A percentile compares a stretch with the other conserved stretches of the same genome.
phyloP scores from a whole-genome alignment of 1,140 invertebrate genomes.

The Tribolium castaneum region DNA sequence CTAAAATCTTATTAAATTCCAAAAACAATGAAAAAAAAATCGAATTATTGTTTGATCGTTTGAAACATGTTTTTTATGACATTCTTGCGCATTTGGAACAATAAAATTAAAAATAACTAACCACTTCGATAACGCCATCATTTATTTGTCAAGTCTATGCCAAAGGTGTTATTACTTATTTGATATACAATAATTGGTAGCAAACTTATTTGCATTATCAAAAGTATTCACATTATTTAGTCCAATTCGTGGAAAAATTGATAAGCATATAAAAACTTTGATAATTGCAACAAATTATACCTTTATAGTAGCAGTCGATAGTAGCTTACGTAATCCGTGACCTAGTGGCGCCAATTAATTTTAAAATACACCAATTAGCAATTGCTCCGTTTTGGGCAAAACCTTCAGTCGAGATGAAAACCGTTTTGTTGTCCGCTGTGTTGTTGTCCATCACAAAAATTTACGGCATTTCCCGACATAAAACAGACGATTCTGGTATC shows the following conservation, averaged over 20 bases:
- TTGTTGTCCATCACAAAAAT: background rate
- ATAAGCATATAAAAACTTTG: background rate
- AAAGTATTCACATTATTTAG: background rate
- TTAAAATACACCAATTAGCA: background rate
- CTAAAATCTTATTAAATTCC: no score
- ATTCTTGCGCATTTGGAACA: background rate
- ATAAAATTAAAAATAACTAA: background rate
- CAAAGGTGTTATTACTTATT: background rate
- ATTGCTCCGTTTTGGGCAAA: background rate
- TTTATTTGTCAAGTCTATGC: background rate
- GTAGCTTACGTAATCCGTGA: background rate
- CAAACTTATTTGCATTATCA: background rate
- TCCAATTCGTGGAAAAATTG: background rate
- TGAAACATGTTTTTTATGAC: no score
- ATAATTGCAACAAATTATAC: background rate
- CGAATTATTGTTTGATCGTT: no score
- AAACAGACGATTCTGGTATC: constrained; percentile 2
- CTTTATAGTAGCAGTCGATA: background rate
- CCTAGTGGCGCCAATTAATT: background rate
- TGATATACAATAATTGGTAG: background rate
- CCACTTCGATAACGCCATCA: background rate
- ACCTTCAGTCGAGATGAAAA: background rate
- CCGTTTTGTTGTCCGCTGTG: no score
- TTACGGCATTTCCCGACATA: constrained; percentile 23
- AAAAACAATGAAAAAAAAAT: no score